Evolutionary conservation across 2,797 vertebrate genomes (phyloP).

Genomic region (Vultur gryphus): DNA sequence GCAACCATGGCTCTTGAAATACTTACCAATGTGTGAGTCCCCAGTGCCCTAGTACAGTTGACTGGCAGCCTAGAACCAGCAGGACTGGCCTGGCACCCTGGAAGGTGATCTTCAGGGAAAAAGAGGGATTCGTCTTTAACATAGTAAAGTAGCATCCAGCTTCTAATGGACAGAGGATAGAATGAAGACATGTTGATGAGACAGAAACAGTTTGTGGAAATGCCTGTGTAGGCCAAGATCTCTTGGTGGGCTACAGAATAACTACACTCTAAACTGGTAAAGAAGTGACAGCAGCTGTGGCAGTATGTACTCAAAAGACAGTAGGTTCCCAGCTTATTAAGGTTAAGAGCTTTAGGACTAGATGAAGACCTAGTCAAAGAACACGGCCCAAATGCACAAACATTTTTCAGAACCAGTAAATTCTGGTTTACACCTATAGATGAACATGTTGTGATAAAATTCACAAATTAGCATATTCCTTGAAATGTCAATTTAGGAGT

Average conservation of each 20-base stretch:
- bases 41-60: neutral
- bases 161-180: neutral
- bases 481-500: neutral
- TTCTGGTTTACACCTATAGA: neutral
- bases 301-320: neutral
- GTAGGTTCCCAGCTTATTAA: neutral
- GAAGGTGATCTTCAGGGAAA: neutral
- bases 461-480: neutral
- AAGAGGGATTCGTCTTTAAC: neutral
- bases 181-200: neutral
- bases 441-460: neutral
- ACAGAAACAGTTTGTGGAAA: neutral
- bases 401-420: neutral
- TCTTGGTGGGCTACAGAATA: neutral
- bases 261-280: neutral
- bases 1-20: neutral
- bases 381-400: neutral
- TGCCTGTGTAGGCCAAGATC: neutral
- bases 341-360: neutral
- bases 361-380: neutral
- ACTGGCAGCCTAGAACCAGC: neutral
- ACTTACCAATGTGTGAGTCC: neutral
- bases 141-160: neutral
- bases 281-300: neutral
- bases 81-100: neutral